These are phyloP conservation scores for Lithophane leautieri DNA, from an alignment of 2,888 invertebrate genomes.

Conservation along the genomic window DNA sequence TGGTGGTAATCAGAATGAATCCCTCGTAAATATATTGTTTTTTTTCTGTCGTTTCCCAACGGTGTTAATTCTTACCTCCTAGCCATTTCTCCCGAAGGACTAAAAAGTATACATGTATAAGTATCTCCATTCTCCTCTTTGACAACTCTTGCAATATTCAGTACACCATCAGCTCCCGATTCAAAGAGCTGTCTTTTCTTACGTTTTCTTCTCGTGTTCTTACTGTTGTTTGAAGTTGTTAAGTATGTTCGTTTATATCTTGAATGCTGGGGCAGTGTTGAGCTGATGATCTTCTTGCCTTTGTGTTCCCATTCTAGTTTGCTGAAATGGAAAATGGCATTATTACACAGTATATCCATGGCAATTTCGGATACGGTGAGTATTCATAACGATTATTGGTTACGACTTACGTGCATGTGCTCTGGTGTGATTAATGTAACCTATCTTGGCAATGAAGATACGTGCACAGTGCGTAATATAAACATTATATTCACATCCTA, in stretches of 20 bases:
- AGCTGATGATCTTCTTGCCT: constrained; percentile 82
- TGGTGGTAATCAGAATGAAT: background rate
- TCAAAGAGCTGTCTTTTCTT: constrained; percentile 83
- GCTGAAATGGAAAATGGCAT: constrained; percentile 55
- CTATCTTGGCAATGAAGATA: background rate
- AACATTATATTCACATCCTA: background rate
- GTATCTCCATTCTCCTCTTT: constrained; percentile 93
- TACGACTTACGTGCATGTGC: background rate
- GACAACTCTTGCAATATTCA: constrained; percentile 91
- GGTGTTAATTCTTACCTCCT: constrained; percentile 85
- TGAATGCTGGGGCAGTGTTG: constrained; percentile 79
- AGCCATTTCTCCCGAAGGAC: constrained; percentile 94
- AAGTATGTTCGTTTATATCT: constrained; percentile 80
- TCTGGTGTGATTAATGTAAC: background rate
- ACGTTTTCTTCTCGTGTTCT: constrained; percentile 71
- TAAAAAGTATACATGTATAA: constrained; percentile 95
- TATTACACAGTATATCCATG: background rate
- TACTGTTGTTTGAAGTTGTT: constrained; percentile 60
- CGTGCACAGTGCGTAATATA: background rate
- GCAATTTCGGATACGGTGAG: background rate
- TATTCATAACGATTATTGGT: background rate
- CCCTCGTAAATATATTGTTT: background rate
- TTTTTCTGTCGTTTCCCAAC: background rate
- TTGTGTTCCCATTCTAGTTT: constrained; percentile 89
- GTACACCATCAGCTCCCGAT: constrained; percentile 88